Conservation (phyloP, 2,888 invertebrate genomes). For the Operophtera brumata region DNA sequence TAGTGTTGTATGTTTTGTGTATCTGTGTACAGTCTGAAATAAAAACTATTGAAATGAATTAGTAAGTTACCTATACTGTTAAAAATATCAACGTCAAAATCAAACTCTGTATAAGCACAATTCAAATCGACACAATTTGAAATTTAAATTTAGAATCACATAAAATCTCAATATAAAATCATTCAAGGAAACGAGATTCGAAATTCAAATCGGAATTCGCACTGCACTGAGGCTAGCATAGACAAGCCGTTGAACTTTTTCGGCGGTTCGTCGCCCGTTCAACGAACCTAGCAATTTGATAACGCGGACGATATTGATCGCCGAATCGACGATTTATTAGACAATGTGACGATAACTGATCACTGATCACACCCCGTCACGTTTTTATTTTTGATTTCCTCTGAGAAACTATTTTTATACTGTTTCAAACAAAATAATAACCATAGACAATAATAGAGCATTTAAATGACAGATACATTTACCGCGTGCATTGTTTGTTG, state of each 20-base stretch:
- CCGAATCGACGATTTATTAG: conserved; percentile 36
- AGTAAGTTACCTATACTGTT: too few species aligned
- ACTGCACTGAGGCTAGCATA: conserved; percentile 25
- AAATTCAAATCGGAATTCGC: conserved; percentile 29
- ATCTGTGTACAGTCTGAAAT: too few species aligned
- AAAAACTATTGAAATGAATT: too few species aligned
- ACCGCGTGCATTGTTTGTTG: too few species aligned
- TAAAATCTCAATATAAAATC: conserved; percentile 19
- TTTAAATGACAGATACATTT: too few species aligned
- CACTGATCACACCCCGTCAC: conserved; percentile 20
- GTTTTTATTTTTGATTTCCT: not conserved
- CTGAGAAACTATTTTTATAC: not conserved
- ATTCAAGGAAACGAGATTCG: conserved; percentile 15
- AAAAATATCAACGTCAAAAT: too few species aligned
- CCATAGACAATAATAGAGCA: too few species aligned
- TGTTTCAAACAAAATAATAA: too few species aligned
- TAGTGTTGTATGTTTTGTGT: too few species aligned
- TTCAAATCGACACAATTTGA: too few species aligned
- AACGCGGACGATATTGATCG: conserved; percentile 44
- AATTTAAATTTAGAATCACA: not conserved
- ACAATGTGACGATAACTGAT: conserved; percentile 24
- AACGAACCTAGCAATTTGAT: conserved; percentile 41
- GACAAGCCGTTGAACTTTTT: conserved; percentile 46
- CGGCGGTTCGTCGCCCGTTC: conserved; percentile 50
- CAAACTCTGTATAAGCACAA: too few species aligned